Evolutionary conservation across 2,888 invertebrate genomes (phyloP), one percentile per base, ranked within the genome.

Genomic region (Eristalis tenax): DNA sequence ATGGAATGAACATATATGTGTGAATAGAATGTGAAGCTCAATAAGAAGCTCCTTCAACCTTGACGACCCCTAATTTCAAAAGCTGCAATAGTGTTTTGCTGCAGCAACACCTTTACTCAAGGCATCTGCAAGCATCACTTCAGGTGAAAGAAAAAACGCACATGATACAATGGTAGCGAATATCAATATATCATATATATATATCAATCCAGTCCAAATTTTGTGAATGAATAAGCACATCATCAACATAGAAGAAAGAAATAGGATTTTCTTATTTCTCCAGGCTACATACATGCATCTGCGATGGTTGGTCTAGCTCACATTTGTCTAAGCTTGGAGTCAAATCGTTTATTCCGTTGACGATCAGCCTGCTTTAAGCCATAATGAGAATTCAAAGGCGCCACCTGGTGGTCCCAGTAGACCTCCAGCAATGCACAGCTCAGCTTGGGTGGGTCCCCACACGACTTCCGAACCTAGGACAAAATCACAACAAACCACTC

Each of bases 271-370:
- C 15, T 15, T 40, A 63, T 73, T 64, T 43, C 15, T 73, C 71
- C 71, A 73, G 15, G 71, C 61, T 61, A 73, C 71, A 61, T 71
- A 73, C 40, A 73, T 43, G 40, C 71, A 61, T 73, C 71, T 13
- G 28, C 10, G 2, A 38, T 73, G 11, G 71, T 63, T 35, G 63
- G 43, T 10, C 40, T 63, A 22, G 63, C 63, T 43, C 71, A 40
- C n/a, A 73, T 63, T 73, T 73, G 71, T n/a, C 61, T 2, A n/a
- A 73, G 26, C 26, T 26, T 26, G 26, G 26, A 26, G 26, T 26
- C 26, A 3, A 26, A 26, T 26, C 26, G 26, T 26, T 26, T 26
- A 26, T 26, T 26, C 26, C 3, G 3, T 3, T 26, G 26, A 26
- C 26, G 26, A 26, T 3, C 26, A 26, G 26, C 26, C 26, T 26